Evolutionary conservation across 2,888 invertebrate species (phyloP).

Genomic region (Scaptomyza reducta): DNA sequence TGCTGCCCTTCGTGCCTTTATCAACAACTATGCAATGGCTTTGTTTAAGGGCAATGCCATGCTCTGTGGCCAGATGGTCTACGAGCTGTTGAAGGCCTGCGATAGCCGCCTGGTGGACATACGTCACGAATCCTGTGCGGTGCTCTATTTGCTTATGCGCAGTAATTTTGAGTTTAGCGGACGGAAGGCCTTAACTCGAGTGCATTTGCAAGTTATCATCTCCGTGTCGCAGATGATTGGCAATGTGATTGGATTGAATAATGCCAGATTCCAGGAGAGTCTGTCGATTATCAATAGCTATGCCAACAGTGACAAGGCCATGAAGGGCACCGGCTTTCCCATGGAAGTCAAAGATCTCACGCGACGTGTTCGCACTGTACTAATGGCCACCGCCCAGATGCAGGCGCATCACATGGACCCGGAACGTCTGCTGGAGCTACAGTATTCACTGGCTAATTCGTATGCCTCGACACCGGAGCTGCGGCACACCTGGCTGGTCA

Average conservation of each 20-base stretch:
- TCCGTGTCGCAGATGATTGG: conserved; percentile 97
- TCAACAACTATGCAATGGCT: conserved; percentile 93
- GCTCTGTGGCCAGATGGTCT: conserved; percentile 92
- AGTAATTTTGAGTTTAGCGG: conserved; percentile 96
- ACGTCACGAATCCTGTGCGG: conserved; percentile 95
- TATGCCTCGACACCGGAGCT: conserved; percentile 97
- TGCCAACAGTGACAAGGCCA: conserved; percentile 95
- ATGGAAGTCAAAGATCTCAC: conserved; percentile 96
- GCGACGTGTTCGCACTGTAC: conserved; percentile 95
- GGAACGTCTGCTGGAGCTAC: conserved; percentile 95
- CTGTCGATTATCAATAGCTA: conserved; percentile 96
- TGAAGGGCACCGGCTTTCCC: conserved; percentile 96
- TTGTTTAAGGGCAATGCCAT: conserved; percentile 94
- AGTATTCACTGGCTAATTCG: conserved; percentile 95
- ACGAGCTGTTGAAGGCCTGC: conserved; percentile 92
- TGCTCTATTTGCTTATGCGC: conserved; percentile 95
- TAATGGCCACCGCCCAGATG: conserved; percentile 97
- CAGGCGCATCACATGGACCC: conserved; percentile 95
- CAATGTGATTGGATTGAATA: conserved; percentile 94
- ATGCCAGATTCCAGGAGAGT: conserved; percentile 97
- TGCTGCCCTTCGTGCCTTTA: conserved; percentile 95
- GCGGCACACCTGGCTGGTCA: conserved; percentile 97
- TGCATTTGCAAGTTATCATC: conserved; percentile 97
- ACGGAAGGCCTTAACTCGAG: conserved; percentile 92
- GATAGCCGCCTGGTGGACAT: conserved; percentile 93